A percentile compares a stretch with the other conserved stretches of the same genome.
Evolutionary conservation across 2,888 invertebrate genomes (phyloP).

Genomic region (Lasioglossum figueresi): DNA sequence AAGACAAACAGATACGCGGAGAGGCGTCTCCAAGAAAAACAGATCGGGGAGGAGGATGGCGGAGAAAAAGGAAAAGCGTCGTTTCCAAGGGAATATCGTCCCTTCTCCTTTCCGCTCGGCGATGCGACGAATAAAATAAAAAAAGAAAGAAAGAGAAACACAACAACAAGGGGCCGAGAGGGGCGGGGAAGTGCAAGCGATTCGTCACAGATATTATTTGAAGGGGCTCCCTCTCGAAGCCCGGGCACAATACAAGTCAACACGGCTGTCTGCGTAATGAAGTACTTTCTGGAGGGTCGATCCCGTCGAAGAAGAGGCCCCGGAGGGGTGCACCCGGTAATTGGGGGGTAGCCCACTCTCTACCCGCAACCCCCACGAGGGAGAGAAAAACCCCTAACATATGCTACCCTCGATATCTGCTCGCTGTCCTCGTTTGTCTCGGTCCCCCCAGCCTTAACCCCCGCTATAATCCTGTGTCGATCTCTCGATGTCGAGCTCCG

Average conservation of each 20-base stretch:
- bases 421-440: constrained; percentile 33
- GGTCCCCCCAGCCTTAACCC: not conserved
- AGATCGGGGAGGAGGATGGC: not conserved
- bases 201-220: constrained; percentile 84
- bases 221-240: constrained; percentile 73
- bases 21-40: not conserved
- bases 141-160: constrained; percentile 26
- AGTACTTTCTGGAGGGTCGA: constrained; percentile 82
- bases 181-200: constrained; percentile 78
- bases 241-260: constrained; percentile 83
- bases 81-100: constrained; percentile 29
- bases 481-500: constrained; percentile 74
- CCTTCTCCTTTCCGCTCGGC: not conserved
- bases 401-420: constrained; percentile 75
- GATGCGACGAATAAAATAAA: constrained; percentile 31
- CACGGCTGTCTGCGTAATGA: constrained; percentile 84
- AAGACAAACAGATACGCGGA: not conserved
- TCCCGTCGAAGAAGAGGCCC: constrained; percentile 70
- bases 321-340: constrained; percentile 80
- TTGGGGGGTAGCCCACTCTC: constrained; percentile 83
- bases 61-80: not conserved
- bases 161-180: constrained; percentile 2
- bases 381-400: constrained; percentile 78
- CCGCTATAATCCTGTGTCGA: constrained; percentile 77
- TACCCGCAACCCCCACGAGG: constrained; percentile 78